Evolutionary conservation across 2,797 vertebrate species (phyloP).

Genomic region (Myotis vivesi): DNA sequence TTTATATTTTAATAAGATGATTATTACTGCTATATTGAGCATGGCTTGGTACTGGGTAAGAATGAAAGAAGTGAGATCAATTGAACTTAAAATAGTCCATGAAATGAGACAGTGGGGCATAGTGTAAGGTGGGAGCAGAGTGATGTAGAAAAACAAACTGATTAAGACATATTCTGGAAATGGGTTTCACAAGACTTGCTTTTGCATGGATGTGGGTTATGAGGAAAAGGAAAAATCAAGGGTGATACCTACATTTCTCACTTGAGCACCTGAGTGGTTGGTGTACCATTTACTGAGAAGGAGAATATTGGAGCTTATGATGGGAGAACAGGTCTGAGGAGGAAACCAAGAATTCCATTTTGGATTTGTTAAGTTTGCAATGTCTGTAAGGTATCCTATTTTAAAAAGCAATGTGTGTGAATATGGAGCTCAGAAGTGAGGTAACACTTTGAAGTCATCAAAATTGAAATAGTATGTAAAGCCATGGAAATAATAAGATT

Average conservation of each 20-base stretch:
- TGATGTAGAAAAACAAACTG: not conserved
- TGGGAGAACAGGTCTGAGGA: not conserved
- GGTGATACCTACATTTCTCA: not conserved
- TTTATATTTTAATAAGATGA: not conserved
- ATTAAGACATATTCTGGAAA: not conserved
- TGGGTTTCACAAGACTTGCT: not conserved
- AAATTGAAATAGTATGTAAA: slow-evolving; percentile 1
- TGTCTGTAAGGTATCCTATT: not conserved
- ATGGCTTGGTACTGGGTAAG: not conserved
- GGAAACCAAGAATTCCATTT: not conserved
- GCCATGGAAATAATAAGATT: not conserved
- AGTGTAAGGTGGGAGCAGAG: not conserved
- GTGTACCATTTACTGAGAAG: not conserved
- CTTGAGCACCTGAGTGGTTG: not conserved
- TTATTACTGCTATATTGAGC: not conserved
- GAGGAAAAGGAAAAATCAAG: not conserved
- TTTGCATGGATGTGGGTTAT: not conserved
- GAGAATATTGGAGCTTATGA: not conserved
- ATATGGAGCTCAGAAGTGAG: not conserved
- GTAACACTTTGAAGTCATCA: not conserved
- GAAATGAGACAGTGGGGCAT: not conserved
- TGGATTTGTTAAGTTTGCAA: not conserved
- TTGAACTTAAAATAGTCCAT: not conserved
- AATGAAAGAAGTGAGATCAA: not conserved
- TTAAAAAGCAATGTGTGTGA: not conserved